Evolutionary conservation across 2,113 vertebrate species (phyloP).

Genomic region (Strix aluco): DNA sequence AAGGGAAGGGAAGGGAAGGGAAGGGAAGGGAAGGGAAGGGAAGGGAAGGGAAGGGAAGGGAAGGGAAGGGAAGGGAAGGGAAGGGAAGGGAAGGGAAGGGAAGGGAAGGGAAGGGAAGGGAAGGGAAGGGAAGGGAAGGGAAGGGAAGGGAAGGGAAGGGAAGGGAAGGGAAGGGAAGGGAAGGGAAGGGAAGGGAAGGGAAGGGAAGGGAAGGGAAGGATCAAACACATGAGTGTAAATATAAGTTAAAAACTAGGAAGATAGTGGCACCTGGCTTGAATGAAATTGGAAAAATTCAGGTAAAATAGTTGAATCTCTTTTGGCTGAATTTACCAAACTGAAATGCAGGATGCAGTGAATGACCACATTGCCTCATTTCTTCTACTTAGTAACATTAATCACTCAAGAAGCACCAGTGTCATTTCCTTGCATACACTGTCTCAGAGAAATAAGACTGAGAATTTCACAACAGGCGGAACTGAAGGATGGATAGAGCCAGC

Average conservation of each 20-base stretch:
- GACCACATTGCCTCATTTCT: neutral
- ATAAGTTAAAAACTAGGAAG: neutral
- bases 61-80: too few species aligned
- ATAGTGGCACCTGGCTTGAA: neutral
- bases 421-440: neutral
- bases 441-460: neutral
- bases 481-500: neutral
- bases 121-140: too few species aligned
- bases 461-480: neutral
- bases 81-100: too few species aligned
- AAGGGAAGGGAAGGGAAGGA: too few species aligned
- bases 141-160: too few species aligned
- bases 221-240: neutral
- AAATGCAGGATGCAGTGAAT: neutral
- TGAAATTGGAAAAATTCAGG: neutral
- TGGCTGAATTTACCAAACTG: neutral
- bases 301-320: neutral
- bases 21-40: too few species aligned
- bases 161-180: too few species aligned
- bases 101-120: too few species aligned
- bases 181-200: too few species aligned
- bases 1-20: too few species aligned
- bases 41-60: too few species aligned
- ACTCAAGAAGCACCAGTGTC: neutral
- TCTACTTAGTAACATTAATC: neutral